Base-by-base conservation (phyloP, 2,797 vertebrate species). In the Sebastes taczanowskii region DNA sequence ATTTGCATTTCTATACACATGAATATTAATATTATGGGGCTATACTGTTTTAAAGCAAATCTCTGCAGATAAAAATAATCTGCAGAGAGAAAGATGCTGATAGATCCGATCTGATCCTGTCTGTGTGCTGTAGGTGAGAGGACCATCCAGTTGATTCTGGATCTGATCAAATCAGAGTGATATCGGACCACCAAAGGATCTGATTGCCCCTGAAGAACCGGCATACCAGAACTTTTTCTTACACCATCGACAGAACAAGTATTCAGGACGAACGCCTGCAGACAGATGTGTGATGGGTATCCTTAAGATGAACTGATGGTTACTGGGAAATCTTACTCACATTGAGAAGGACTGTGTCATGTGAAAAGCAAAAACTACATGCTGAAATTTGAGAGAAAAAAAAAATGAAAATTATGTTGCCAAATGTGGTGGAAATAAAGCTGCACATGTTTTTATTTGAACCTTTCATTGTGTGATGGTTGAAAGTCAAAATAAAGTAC, bases 151-250 rank as follows among this genome's bases (percentile, higher is more conserved):
- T 89, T 98, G 77, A 99, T 99, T 88, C 96, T 96, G 74, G 97
- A 99, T 87, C 85, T 99, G 93, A 97, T 99, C 86, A 96, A 96
- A 92, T 96, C 94, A 1, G 98, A 99, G 90, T 95, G 86, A 95
- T 14, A 7, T 22, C 7, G 1, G 30, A 68, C 52, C 77, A 49
- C 46, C 61, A n/a, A 18, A 53, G 49, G 52, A 62, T 22, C 29
- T 22, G 11, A 52, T 25, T 38, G 62, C 53, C 62, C 20, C 60
- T 27, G 61, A 71, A 72, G 61, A 76, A 74, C 59, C 58, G 49
- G 58, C 42, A 29, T 29, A 52, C 49, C 77, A 55, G 52, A 1
- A 60, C 20, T 5, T 35, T 38, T 53, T 58, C 46, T 59, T 11
- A 56, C 4, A 5, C n/a, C 4, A 18, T 62, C 13, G 5, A 11